Evolutionary conservation across 2,797 vertebrate genomes (phyloP).

Genomic region (Pelobates cultripes): DNA sequence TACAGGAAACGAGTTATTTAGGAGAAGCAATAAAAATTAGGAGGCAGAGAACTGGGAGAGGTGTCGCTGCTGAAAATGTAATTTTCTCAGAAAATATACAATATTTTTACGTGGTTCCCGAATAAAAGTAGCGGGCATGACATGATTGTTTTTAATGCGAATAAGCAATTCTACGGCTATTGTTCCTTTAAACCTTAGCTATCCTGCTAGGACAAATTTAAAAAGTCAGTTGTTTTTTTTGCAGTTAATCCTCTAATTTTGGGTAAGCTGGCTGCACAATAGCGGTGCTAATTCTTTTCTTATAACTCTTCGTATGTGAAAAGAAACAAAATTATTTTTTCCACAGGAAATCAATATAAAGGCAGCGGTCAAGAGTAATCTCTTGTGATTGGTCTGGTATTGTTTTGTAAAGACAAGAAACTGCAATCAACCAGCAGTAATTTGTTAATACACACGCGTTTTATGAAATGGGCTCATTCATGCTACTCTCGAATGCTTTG

Average conservation of each 20-base stretch:
- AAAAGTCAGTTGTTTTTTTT: too few species aligned
- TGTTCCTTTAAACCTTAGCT: too few species aligned
- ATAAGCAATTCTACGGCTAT: too few species aligned
- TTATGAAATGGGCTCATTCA: slow-evolving; percentile 29
- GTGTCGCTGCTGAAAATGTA: background rate
- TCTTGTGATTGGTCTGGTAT: slow-evolving; percentile 1
- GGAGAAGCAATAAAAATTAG: slow-evolving; percentile 21
- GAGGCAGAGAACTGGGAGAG: background rate
- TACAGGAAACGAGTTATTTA: slow-evolving; percentile 24
- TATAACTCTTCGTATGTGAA: slow-evolving; percentile 28
- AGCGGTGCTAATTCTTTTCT: slow-evolving; percentile 24
- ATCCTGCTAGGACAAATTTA: too few species aligned
- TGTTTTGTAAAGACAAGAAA: slow-evolving; percentile 21
- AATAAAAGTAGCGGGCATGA: too few species aligned
- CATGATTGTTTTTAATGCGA: too few species aligned
- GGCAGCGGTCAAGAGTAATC: slow-evolving; percentile 16
- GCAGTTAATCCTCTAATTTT: slow-evolving; percentile 47
- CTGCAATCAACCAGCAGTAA: slow-evolving; percentile 4
- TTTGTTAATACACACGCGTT: slow-evolving; percentile 36
- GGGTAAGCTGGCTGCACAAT: background rate
- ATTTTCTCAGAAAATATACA: background rate
- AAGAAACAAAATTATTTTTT: slow-evolving; percentile 36
- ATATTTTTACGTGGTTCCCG: too few species aligned
- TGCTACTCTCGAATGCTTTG: slow-evolving; percentile 8
- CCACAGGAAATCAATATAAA: slow-evolving; percentile 48